phyloP scores from a whole-genome alignment of 2,113 vertebrate genomes.

The Enhydra lutris region DNA sequence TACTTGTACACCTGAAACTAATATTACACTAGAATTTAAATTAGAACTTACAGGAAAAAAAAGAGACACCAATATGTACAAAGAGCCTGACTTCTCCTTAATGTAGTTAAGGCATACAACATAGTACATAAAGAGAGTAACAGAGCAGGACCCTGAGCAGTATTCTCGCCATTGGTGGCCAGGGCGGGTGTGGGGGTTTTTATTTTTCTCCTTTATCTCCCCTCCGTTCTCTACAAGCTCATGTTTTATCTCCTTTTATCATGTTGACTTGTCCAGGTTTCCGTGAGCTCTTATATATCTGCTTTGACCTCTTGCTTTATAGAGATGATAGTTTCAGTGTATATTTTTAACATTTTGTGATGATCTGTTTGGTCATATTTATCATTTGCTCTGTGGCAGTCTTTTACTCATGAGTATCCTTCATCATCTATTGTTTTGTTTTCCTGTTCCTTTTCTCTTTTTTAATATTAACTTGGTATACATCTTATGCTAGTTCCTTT shows the following conservation, averaged over 20 bases:
- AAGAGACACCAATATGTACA: not conserved
- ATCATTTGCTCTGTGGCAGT: not conserved
- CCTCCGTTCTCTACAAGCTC: not conserved
- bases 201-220: not conserved
- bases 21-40: not conserved
- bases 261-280: not conserved
- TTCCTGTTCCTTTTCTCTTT: not conserved
- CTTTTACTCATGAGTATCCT: not conserved
- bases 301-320: not conserved
- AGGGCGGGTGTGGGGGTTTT: rapidly evolving
- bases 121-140: no score
- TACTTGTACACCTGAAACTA: not conserved
- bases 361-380: not conserved
- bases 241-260: not conserved
- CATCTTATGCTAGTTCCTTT: not conserved
- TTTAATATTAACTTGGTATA: not conserved
- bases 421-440: not conserved
- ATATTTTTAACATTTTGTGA: not conserved
- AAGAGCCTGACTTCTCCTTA: not conserved
- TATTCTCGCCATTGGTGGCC: not conserved
- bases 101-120: not conserved
- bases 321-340: not conserved
- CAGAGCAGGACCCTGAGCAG: not conserved
- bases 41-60: not conserved
- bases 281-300: not conserved